Conservation (phyloP, 2,888 invertebrate species). For the Conistra vaccinii region DNA sequence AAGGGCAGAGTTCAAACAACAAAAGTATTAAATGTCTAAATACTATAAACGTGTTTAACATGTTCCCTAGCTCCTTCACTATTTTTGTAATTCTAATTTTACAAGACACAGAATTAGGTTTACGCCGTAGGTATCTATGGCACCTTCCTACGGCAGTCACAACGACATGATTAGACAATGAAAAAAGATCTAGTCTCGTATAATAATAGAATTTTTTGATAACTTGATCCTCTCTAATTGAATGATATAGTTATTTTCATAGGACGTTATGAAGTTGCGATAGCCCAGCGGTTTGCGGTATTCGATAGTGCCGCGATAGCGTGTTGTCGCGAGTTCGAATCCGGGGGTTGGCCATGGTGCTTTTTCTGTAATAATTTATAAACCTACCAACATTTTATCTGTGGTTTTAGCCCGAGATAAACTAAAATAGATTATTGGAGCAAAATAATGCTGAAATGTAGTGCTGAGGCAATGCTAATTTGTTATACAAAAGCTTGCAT, state of each 20-base stretch:
- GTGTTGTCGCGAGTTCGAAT: slow-evolving; percentile 40
- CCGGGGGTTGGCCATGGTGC: not conserved
- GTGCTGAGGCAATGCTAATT: not conserved
- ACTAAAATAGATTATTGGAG: slow-evolving; percentile 9
- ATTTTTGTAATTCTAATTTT: slow-evolving; percentile 37
- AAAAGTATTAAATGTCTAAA: not conserved
- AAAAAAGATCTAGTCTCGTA: slow-evolving; percentile 34
- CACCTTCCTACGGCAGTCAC: not conserved
- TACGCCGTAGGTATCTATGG: slow-evolving; percentile 1
- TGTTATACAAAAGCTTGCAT: slow-evolving; percentile 9
- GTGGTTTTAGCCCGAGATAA: slow-evolving; percentile 19
- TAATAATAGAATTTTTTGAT: slow-evolving; percentile 43
- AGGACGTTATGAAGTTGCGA: slow-evolving; percentile 25
- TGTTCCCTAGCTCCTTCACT: slow-evolving; percentile 8
- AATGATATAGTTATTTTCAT: slow-evolving; percentile 36
- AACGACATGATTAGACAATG: not conserved
- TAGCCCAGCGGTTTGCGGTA: slow-evolving; percentile 55
- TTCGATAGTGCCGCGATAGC: slow-evolving; percentile 8
- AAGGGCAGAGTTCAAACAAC: not conserved
- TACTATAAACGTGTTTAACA: not conserved
- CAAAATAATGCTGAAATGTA: slow-evolving; percentile 24
- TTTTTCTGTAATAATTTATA: not conserved
- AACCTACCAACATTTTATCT: slow-evolving; percentile 10
- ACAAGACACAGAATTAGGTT: slow-evolving; percentile 11
- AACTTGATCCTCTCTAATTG: slow-evolving; percentile 10